phyloP scores from a whole-genome alignment of 2,797 vertebrate genomes.

The Phrynocephalus guinanensis region DNA sequence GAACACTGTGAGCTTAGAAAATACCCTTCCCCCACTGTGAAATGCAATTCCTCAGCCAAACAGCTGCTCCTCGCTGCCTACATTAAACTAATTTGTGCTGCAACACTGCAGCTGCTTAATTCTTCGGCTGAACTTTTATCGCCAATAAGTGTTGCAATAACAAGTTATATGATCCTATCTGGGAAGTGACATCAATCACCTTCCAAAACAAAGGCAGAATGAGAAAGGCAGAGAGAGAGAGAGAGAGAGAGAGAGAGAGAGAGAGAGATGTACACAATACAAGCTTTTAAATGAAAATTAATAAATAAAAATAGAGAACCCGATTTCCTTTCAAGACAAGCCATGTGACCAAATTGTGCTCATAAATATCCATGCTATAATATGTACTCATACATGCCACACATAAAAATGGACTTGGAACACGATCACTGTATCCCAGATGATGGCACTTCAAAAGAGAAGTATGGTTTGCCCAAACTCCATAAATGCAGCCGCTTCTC shows the following conservation, averaged over 20 bases:
- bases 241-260: constrained; percentile 35
- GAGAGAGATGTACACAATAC: constrained; percentile 36
- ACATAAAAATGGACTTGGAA: constrained; percentile 56
- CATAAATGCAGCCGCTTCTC: constrained; percentile 1
- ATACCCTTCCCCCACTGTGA: constrained; percentile 78
- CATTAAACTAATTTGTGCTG: constrained; percentile 89
- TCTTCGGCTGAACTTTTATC: constrained; percentile 84
- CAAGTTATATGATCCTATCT: constrained; percentile 78
- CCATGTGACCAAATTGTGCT: background rate
- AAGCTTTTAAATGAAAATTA: background rate
- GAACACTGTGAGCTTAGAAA: constrained; percentile 84
- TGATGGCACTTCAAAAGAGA: constrained; percentile 52
- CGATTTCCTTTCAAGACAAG: constrained; percentile 40
- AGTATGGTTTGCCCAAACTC: background rate
- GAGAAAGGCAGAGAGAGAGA: constrained; percentile 17
- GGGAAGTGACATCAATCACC: constrained; percentile 78
- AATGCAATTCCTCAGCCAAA: constrained; percentile 82
- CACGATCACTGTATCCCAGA: constrained; percentile 61
- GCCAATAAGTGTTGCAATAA: constrained; percentile 85
- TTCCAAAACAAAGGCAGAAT: constrained; percentile 73
- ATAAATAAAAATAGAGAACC: background rate
- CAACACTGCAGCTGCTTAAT: constrained; percentile 87
- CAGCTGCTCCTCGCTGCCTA: constrained; percentile 89
- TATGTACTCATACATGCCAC: background rate
- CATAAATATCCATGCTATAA: background rate